A percentile compares a stretch with the other conserved stretches of the same genome.
These are phyloP conservation scores for Apostichopus japonicus DNA, from an alignment of 35 echinoderm and acorn worm genomes.

Conservation along the genomic window DNA sequence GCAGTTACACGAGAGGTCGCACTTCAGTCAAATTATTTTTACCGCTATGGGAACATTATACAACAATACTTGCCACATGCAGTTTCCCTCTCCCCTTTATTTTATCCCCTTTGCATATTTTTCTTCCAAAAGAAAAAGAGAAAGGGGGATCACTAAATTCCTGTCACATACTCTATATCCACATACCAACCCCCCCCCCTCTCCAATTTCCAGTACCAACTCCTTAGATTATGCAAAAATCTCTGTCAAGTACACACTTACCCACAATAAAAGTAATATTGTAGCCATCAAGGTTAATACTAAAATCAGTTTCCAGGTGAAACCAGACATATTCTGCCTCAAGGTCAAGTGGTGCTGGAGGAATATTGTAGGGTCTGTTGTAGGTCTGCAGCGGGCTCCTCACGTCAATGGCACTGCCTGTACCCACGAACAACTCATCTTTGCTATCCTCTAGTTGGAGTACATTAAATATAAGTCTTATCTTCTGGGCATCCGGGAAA, in stretches of 20 bases:
- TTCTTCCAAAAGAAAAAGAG: too few relatives aligned
- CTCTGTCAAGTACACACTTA: background rate
- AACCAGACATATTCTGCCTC: constrained; percentile 42
- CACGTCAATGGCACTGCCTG: background rate
- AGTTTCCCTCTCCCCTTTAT: too few relatives aligned
- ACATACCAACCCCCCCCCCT: too few relatives aligned
- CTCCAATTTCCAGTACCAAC: too few relatives aligned
- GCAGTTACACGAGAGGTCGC: too few relatives aligned
- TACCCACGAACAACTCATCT: constrained; percentile 40
- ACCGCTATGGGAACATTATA: too few relatives aligned
- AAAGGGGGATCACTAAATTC: too few relatives aligned
- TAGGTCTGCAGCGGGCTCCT: background rate
- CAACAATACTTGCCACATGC: too few relatives aligned
- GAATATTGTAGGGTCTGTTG: constrained; percentile 41
- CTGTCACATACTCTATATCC: too few relatives aligned
- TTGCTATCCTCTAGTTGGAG: constrained; percentile 45
- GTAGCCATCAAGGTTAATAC: constrained; percentile 51
- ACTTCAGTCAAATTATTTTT: too few relatives aligned
- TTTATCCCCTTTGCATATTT: too few relatives aligned
- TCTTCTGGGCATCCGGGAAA: constrained; percentile 50
- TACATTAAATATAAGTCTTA: constrained; percentile 44
- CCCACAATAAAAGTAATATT: constrained; percentile 55
- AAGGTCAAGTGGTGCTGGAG: constrained; percentile 40
- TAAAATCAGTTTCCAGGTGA: constrained; percentile 44
- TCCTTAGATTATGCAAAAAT: too few relatives aligned